These are phyloP conservation scores for Brachionichthys hirsutus DNA, from an alignment of 2,113 vertebrate species.

Conservation along the genomic window DNA sequence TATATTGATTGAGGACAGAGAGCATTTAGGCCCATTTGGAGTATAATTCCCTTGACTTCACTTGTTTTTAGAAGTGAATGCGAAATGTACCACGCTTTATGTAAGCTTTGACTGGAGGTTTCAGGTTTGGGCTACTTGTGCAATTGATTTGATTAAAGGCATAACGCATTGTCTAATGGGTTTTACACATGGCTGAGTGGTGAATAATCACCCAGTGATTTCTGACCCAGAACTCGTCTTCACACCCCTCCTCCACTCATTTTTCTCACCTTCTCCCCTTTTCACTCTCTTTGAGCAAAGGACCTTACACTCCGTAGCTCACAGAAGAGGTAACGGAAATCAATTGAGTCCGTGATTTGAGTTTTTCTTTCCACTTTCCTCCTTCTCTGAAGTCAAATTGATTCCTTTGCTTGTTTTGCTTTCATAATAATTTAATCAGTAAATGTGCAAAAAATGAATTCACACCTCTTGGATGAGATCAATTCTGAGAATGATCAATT, in stretches of 20 bases:
- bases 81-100: conserved; percentile 79
- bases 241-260: conserved; percentile 49
- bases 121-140: conserved; percentile 90
- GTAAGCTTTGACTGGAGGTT: conserved; percentile 92
- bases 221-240: conserved; percentile 77
- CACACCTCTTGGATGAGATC: conserved; percentile 52
- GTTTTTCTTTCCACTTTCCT: conserved; percentile 38
- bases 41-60: conserved; percentile 73
- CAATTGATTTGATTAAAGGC: conserved; percentile 99
- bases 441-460: conserved; percentile 67
- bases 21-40: conserved; percentile 74
- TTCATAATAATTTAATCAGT: conserved; percentile 77
- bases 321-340: conserved; percentile 73
- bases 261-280: conserved; percentile 62
- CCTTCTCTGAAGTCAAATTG: conserved; percentile 64
- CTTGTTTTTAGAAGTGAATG: too few species aligned
- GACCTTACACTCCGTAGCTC: conserved; percentile 58
- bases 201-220: conserved; percentile 90
- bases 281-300: conserved; percentile 43
- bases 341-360: conserved; percentile 76
- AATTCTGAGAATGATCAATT: conserved; percentile 68
- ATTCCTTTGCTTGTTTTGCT: conserved; percentile 73
- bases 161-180: conserved; percentile 99
- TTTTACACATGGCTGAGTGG: conserved; percentile 98
- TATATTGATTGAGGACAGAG: conserved; percentile 73